phyloP scores from a whole-genome alignment of 2,888 invertebrate species.

The Lumbricus terrestris region DNA sequence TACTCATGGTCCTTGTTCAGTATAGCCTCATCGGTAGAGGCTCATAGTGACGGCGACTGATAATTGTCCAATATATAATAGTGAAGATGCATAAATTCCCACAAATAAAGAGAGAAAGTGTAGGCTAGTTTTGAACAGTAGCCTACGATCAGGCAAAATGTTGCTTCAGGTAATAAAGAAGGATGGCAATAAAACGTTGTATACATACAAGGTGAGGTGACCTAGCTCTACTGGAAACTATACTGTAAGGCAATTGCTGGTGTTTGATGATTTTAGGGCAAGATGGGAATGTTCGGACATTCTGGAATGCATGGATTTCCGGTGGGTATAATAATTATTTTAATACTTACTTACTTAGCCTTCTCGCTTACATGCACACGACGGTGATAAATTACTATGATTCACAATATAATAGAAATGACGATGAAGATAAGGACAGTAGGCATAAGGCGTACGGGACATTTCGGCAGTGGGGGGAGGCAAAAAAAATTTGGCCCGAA shows the following conservation, averaged over 20 bases:
- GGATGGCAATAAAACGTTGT: background rate
- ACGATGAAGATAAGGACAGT: too few species aligned
- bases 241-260: background rate
- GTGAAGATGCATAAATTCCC: too few species aligned
- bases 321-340: background rate
- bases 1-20: too few species aligned
- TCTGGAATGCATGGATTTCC: background rate
- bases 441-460: too few species aligned
- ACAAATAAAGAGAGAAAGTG: too few species aligned
- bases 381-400: background rate
- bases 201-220: background rate
- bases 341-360: too few species aligned
- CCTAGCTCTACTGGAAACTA: background rate
- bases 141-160: background rate
- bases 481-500: too few species aligned
- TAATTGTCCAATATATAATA: too few species aligned
- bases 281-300: background rate
- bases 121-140: too few species aligned
- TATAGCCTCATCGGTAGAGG: too few species aligned
- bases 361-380: background rate
- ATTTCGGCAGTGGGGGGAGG: too few species aligned
- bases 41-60: too few species aligned
- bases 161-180: background rate
- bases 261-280: background rate
- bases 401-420: background rate